Percentiles rank a stretch among this genome's conserved stretches.
phyloP scores from a whole-genome alignment of 2,888 invertebrate species.

The Heterodera filipjevi region DNA sequence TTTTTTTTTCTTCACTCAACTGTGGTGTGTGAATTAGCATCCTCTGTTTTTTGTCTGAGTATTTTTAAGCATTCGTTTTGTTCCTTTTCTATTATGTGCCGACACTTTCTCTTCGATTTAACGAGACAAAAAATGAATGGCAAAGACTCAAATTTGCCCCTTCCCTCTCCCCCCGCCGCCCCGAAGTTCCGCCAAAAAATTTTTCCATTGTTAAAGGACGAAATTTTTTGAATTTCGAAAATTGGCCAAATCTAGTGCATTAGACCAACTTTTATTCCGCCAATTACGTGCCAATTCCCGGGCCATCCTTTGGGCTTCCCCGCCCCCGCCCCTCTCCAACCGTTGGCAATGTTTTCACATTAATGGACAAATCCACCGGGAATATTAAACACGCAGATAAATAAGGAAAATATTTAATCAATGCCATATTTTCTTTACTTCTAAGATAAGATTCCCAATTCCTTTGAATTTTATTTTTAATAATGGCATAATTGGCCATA shows the following conservation, averaged over 20 bases:
- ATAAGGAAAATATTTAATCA: background rate
- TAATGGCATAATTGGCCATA: no score
- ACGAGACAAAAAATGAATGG: background rate
- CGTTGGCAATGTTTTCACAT: slow-evolving; percentile 5
- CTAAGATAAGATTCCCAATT: background rate
- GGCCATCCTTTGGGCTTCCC: background rate
- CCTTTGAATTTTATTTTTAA: no score
- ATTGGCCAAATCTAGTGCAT: background rate
- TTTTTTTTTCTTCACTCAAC: no score
- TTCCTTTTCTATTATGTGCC: background rate
- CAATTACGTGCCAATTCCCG: slow-evolving; percentile 12
- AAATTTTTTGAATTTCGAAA: background rate
- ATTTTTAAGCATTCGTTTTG: background rate
- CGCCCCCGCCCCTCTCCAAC: background rate
- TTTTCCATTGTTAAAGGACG: slow-evolving; percentile 2
- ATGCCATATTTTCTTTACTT: background rate
- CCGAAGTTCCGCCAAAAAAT: background rate
- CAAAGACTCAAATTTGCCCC: background rate
- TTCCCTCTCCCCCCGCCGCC: background rate
- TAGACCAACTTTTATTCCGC: slow-evolving; percentile 11
- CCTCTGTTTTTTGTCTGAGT: no score
- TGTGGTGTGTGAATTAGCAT: no score
- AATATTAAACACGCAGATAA: background rate
- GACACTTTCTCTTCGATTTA: background rate
- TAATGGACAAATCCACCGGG: background rate